Evolutionary conservation across 1,140 invertebrate species (phyloP).

Genomic region (Caenorhabditis remanei): DNA sequence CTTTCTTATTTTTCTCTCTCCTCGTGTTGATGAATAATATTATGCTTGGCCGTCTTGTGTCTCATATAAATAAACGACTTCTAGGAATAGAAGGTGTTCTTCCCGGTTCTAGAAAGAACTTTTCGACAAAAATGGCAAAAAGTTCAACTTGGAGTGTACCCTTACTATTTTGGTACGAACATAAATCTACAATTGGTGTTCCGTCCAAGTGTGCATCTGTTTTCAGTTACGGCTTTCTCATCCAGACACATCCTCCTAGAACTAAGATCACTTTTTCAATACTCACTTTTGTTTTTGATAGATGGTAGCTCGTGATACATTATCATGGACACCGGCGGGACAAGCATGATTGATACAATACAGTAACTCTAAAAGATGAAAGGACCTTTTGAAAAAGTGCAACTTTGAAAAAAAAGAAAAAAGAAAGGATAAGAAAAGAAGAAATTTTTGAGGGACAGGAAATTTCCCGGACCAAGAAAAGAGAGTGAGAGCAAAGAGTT

Average conservation of each 20-base stretch:
- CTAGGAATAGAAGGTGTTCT: slow-evolving; percentile 4
- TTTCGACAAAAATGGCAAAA: neutral
- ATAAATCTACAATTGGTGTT: neutral
- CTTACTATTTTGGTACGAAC: neutral
- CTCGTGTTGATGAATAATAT: slow-evolving; percentile 11
- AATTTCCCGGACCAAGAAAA: neutral
- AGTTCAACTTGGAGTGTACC: neutral
- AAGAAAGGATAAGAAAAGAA: neutral
- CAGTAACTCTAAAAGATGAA: neutral
- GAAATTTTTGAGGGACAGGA: slow-evolving; percentile 7
- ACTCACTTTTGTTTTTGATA: slow-evolving; percentile 46
- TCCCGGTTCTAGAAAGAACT: neutral
- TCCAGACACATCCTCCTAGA: neutral
- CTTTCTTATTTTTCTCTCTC: neutral
- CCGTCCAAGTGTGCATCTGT: neutral
- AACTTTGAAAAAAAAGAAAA: neutral
- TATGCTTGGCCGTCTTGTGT: neutral
- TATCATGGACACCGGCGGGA: slow-evolving; percentile 36
- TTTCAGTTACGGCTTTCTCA: neutral
- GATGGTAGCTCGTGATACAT: slow-evolving; percentile 52
- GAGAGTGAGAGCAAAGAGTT: slow-evolving; percentile 37
- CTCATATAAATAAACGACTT: neutral
- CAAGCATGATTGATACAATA: slow-evolving; percentile 38
- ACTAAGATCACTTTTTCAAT: slow-evolving; percentile 15
- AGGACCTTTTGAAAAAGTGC: neutral